Conservation (phyloP, 2,113 vertebrate genomes). For the Elachura formosa region DNA sequence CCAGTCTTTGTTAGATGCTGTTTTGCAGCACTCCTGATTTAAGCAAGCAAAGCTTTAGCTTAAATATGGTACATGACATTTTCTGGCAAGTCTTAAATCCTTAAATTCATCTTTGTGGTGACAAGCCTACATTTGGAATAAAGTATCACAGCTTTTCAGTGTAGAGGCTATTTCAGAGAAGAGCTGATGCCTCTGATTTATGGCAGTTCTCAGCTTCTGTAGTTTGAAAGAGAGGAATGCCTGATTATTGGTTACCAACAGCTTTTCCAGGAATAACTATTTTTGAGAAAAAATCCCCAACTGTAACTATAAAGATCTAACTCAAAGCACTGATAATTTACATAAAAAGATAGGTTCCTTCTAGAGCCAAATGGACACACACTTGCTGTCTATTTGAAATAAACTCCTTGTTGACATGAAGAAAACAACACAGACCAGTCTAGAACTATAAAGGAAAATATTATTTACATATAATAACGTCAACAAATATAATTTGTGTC, state of each 20-base stretch:
- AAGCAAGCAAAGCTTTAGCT: constrained; percentile 6
- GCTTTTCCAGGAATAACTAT: neutral
- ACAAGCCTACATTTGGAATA: constrained; percentile 42
- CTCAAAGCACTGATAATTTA: neutral
- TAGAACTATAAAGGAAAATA: neutral
- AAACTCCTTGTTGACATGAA: neutral
- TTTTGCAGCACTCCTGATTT: neutral
- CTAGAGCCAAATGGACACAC: neutral
- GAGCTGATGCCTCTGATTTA: neutral
- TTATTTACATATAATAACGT: neutral
- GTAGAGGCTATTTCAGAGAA: neutral
- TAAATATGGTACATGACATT: neutral
- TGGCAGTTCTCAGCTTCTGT: neutral
- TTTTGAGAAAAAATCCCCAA: neutral
- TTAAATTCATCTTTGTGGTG: constrained; percentile 56
- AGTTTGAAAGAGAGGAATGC: neutral
- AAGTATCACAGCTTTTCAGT: constrained; percentile 7
- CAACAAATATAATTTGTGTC: neutral
- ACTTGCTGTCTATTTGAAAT: neutral
- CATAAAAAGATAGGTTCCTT: neutral
- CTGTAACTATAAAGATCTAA: neutral
- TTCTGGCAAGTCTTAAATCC: constrained; percentile 27
- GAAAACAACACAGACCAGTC: neutral
- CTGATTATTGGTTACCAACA: neutral
- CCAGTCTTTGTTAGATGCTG: neutral